These are phyloP conservation scores for Scalopus aquaticus DNA, from an alignment of 2,113 vertebrate genomes.

Conservation along the genomic window DNA sequence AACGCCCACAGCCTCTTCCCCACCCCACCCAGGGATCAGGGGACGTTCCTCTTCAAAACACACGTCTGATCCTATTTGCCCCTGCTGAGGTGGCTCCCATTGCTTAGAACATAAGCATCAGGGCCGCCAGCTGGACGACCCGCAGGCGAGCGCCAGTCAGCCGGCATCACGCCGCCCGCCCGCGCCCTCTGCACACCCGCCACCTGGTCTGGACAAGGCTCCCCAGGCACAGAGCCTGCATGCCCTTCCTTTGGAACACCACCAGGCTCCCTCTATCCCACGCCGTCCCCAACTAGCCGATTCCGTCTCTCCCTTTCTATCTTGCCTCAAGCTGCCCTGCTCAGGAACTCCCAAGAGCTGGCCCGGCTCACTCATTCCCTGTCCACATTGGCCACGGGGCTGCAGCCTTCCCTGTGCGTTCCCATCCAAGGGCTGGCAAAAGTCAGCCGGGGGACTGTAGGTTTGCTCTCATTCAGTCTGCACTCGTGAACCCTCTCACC, in stretches of 20 bases:
- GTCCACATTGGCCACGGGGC: background rate
- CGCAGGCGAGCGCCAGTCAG: background rate
- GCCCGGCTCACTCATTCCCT: background rate
- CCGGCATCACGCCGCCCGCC: background rate
- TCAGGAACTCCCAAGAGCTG: background rate
- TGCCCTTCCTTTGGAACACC: background rate
- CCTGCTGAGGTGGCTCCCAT: background rate
- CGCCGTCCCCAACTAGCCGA: background rate
- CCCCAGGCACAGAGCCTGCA: background rate
- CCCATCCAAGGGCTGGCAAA: too few relatives aligned
- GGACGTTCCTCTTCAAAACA: constrained; percentile 17
- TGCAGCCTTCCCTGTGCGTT: background rate
- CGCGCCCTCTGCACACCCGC: background rate
- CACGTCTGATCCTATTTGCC: background rate
- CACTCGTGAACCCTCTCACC: background rate
- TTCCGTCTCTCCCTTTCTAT: background rate
- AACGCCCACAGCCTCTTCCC: background rate
- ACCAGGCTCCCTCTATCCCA: background rate
- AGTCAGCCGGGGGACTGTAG: background rate
- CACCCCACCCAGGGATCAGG: background rate
- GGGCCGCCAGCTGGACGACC: background rate
- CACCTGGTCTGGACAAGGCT: background rate
- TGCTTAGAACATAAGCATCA: background rate
- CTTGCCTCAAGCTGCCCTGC: background rate
- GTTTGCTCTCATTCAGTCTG: background rate